These are phyloP conservation scores for Mya arenaria DNA, from an alignment of 1,140 invertebrate genomes.

Conservation along the genomic window DNA sequence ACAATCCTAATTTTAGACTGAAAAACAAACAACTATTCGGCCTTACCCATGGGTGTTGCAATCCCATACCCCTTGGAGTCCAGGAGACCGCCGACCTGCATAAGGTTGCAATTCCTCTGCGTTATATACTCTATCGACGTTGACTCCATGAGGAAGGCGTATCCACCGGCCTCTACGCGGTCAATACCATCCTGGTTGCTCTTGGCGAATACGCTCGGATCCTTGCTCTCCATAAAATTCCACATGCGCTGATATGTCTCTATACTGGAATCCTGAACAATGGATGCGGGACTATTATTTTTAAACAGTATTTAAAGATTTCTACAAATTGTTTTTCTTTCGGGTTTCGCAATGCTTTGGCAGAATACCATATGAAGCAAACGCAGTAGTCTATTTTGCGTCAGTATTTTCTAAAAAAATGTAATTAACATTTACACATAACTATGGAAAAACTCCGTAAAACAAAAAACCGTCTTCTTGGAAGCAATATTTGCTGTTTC, in stretches of 20 bases:
- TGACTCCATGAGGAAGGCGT: conserved; percentile 99
- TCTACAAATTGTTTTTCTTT: no score
- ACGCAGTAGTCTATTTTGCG: no score
- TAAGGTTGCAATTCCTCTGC: conserved; percentile 97
- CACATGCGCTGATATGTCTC: conserved; percentile 97
- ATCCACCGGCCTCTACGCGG: conserved; percentile 86
- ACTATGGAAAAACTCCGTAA: no score
- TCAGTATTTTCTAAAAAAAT: no score
- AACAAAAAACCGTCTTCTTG: no score
- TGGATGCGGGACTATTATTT: background rate
- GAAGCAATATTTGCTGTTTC: no score
- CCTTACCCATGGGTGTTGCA: conserved; percentile 82
- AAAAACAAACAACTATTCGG: no score
- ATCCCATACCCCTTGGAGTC: conserved; percentile 93
- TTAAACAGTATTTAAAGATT: no score
- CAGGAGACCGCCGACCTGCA: conserved; percentile 97
- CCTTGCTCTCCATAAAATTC: conserved; percentile 92
- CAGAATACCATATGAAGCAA: no score
- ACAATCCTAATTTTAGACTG: no score
- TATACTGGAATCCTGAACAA: conserved; percentile 92
- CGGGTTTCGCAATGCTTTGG: no score
- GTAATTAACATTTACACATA: no score
- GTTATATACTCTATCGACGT: conserved; percentile 95
- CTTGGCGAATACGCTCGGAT: conserved; percentile 71
- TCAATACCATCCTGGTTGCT: conserved; percentile 73